These are phyloP conservation scores for Kryphioiulus occultus DNA, from an alignment of 2,888 invertebrate species.

Conservation along the genomic window DNA sequence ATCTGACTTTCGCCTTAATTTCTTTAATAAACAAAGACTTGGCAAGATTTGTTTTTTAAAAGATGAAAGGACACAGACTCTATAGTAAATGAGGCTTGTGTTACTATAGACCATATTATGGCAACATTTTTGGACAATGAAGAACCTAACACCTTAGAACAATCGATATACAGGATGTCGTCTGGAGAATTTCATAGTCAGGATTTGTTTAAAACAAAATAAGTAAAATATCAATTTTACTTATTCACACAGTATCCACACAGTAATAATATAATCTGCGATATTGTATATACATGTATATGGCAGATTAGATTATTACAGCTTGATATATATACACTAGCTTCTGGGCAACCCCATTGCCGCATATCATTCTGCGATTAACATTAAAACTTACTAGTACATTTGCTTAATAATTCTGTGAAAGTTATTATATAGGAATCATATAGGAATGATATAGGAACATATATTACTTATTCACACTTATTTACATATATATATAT, in stretches of 20 bases:
- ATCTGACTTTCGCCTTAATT: slow-evolving; percentile 9
- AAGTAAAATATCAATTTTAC: too few species aligned
- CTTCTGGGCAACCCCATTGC: neutral
- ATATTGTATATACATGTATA: too few species aligned
- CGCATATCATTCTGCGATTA: neutral
- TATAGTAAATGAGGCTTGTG: neutral
- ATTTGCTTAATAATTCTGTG: neutral
- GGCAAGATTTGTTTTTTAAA: neutral
- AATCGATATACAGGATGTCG: neutral
- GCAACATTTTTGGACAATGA: neutral
- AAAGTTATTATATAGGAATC: neutral
- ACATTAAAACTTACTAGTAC: neutral
- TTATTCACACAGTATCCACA: too few species aligned
- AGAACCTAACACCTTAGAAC: neutral
- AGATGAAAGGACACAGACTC: neutral
- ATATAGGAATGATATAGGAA: too few species aligned
- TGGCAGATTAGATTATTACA: too few species aligned
- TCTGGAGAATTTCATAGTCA: too few species aligned
- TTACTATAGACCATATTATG: neutral
- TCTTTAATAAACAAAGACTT: slow-evolving; percentile 25
- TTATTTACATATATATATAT: too few species aligned
- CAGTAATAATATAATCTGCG: too few species aligned
- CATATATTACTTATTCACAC: too few species aligned
- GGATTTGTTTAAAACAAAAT: too few species aligned
- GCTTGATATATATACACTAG: too few species aligned